These are phyloP conservation scores for Nycticryphes semicollaris DNA, from an alignment of 2,113 vertebrate species.

Conservation along the genomic window DNA sequence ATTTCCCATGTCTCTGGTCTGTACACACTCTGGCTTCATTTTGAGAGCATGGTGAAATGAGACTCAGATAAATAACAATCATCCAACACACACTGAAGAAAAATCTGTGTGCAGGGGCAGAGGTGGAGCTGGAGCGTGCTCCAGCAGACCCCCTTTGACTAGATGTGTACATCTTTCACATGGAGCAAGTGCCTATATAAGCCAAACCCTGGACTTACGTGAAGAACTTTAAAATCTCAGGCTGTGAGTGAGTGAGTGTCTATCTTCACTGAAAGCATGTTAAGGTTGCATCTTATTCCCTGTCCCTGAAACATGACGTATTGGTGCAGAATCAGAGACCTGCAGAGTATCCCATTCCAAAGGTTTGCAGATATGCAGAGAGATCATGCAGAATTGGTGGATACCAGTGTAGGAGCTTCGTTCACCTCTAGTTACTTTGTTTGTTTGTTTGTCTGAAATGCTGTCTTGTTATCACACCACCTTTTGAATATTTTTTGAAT, in stretches of 20 bases:
- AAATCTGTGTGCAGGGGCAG: neutral
- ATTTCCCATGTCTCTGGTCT: neutral
- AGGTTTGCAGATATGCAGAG: neutral
- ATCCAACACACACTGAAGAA: neutral
- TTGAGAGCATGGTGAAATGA: neutral
- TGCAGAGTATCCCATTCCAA: neutral
- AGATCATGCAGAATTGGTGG: neutral
- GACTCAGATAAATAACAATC: neutral
- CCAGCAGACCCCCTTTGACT: neutral
- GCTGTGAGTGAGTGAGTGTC: neutral
- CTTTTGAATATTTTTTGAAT: neutral
- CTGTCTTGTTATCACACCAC: neutral
- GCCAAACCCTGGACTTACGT: rapidly evolving
- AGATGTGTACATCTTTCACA: too few relatives aligned
- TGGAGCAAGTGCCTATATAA: rapidly evolving
- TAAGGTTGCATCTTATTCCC: neutral
- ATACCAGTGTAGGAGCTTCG: neutral
- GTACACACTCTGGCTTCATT: neutral
- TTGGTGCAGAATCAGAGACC: neutral
- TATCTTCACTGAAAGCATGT: neutral
- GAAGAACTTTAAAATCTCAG: neutral
- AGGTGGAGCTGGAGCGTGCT: neutral
- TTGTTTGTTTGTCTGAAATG: neutral
- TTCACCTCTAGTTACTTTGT: neutral
- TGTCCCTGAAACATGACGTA: neutral